Base-by-base conservation (phyloP, 2,113 vertebrate species). In the Tetrao urogallus region DNA sequence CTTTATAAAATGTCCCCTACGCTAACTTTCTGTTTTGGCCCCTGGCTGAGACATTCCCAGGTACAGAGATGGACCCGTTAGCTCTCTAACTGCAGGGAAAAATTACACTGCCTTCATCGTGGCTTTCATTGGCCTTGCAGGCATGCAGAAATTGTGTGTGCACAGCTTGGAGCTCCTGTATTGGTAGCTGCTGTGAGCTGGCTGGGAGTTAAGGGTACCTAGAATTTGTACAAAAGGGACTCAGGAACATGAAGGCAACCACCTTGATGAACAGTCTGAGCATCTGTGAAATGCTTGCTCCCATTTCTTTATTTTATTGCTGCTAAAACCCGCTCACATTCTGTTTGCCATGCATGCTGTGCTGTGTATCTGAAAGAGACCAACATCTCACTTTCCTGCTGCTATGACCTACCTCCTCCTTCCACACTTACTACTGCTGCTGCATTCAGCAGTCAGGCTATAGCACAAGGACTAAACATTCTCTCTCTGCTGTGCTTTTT, bases 301-400 rank as follows among this genome's bases (percentile, higher is more conserved):
- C 60, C 15, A 1, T n/a, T 34, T 85, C 57, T 42, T 66, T 40
- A 30, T 74, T 43, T 64, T 17, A 11, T 1, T 64, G 38, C 27
- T 61, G 8, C 22, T 30, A 34, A 81, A 50, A 5, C 8, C 21
- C 40, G 2, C 21, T 74, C 22, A 7, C 24, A 36, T 67, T 22
- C 58, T 0, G 1, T 32, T 2, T 11, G 40, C 15, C 7, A 0
- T 6, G 18, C 0, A 2, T 27, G 19, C 34, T 57, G 50, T 6
- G 2, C 9, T 10, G 11, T 20, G 50, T 40, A 13, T 54, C 64
- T 18, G 3, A 32, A 40, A 0, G 2, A 11, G 48, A 34, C 17
- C 57, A 22, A 16, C 13, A 16, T 5, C 74, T 66, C 67, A 2
- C 25, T 36, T 65, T 16, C 48, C 17, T 24, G 18, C 20, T 8